phyloP scores from a whole-genome alignment of 2,797 vertebrate species.

The Rhabdophis nuchalis region DNA sequence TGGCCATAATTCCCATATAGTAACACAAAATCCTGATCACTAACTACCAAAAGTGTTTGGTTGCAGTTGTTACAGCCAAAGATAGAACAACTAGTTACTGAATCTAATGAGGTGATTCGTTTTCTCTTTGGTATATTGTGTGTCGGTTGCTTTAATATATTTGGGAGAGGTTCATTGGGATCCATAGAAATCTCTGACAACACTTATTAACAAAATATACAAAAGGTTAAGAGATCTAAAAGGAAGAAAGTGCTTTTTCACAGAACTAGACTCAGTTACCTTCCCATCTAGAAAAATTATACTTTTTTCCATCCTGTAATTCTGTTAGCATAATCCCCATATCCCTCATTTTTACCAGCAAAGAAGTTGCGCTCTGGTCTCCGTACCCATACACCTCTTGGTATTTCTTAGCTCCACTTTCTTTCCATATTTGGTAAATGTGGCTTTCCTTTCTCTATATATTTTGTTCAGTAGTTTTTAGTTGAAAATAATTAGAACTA shows the following conservation, averaged over 20 bases:
- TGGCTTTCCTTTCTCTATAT: neutral
- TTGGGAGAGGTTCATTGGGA: neutral
- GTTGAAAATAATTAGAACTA: neutral
- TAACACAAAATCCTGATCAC: neutral
- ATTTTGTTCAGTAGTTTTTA: neutral
- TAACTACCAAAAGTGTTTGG: neutral
- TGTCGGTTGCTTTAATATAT: neutral
- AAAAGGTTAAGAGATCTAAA: neutral
- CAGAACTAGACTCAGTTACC: neutral
- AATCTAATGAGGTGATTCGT: neutral
- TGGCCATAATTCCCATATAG: neutral
- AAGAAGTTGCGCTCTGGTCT: neutral
- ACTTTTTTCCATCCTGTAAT: neutral
- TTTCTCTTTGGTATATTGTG: neutral
- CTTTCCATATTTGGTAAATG: neutral
- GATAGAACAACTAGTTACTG: neutral
- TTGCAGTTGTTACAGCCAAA: neutral
- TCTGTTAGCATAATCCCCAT: neutral
- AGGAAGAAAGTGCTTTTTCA: neutral
- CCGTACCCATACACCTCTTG: neutral
- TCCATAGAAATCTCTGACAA: neutral
- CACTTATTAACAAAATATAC: neutral
- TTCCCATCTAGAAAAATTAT: neutral
- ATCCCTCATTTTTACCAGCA: neutral
- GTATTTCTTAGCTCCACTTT: neutral